Conservation (phyloP, 2,888 invertebrate species). For the Leptinotarsa juncta region DNA sequence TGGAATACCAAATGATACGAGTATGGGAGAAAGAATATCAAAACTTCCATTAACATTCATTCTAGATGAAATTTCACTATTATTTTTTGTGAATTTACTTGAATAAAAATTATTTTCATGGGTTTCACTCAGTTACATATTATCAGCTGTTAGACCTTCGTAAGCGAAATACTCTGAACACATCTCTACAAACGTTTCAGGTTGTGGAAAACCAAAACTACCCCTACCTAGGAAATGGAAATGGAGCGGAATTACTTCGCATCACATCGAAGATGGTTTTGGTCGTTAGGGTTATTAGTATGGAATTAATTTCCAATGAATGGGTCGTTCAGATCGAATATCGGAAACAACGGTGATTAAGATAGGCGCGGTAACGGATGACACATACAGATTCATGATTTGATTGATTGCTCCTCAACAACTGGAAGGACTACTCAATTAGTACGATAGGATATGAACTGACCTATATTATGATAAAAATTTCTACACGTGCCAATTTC, state of each 20-base stretch:
- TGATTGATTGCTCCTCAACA: conserved; percentile 10
- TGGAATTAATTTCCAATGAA: conserved; percentile 9
- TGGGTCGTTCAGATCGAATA: not conserved
- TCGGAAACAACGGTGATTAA: conserved; percentile 10
- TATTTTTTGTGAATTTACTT: too few relatives aligned
- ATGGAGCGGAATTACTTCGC: not conserved
- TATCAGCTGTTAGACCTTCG: too few relatives aligned
- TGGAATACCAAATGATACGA: too few relatives aligned
- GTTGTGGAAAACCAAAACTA: not conserved
- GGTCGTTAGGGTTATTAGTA: conserved; percentile 4
- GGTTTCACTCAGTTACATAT: too few relatives aligned
- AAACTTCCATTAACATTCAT: too few relatives aligned
- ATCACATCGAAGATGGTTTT: conserved; percentile 8
- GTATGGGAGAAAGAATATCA: too few relatives aligned
- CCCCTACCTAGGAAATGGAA: not conserved
- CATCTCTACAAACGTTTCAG: not conserved
- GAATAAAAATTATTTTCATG: too few relatives aligned
- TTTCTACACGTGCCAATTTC: not conserved
- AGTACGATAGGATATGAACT: not conserved
- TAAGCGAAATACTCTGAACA: not conserved
- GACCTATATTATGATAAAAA: not conserved
- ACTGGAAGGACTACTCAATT: conserved; percentile 1
- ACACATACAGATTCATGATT: conserved; percentile 5
- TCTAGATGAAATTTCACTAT: too few relatives aligned
- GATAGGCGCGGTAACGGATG: conserved; percentile 13